Evolutionary conservation across 2,113 vertebrate genomes (phyloP).

Genomic region (Microcebus lehilahytsara): DNA sequence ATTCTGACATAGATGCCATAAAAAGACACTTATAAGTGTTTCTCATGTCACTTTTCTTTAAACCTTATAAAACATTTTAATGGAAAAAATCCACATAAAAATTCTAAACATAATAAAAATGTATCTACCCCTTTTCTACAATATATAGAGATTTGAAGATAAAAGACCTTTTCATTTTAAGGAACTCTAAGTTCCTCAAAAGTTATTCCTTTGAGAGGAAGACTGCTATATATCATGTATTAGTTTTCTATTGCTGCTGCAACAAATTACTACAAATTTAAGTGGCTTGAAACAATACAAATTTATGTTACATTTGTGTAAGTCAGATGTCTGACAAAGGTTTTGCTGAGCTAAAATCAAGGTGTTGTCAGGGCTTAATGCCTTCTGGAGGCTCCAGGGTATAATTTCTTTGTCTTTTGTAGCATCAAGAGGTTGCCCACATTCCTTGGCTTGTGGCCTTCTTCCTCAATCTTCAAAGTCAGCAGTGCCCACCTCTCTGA

Average conservation of each 20-base stretch:
- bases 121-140: neutral
- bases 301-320: neutral
- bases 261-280: neutral
- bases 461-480: neutral
- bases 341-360: neutral
- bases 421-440: neutral
- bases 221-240: neutral
- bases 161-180: neutral
- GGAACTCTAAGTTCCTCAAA: neutral
- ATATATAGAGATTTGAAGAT: neutral
- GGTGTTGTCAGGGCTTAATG: too few species aligned
- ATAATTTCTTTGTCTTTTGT: neutral
- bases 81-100: neutral
- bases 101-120: neutral
- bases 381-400: neutral
- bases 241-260: neutral
- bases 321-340: neutral
- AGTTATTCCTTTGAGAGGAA: neutral
- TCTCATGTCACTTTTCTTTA: neutral
- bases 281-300: neutral
- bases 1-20: neutral
- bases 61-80: neutral
- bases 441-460: neutral
- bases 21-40: neutral
- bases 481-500: neutral